Base-by-base conservation (phyloP, 2,797 vertebrate genomes). In the Mormyrus hasselquistii region DNA sequence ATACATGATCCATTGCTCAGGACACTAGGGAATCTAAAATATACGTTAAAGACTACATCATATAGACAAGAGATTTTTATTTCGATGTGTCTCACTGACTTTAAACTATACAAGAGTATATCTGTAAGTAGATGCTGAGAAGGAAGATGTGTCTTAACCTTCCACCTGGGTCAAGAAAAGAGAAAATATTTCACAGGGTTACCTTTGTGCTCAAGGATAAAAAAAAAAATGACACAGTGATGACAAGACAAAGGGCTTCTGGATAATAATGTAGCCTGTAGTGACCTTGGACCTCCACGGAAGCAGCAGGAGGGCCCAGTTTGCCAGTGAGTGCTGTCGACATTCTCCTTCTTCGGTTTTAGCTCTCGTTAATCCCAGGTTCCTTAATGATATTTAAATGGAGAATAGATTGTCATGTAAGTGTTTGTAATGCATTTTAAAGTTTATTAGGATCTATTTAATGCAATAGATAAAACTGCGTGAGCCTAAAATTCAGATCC, bases 181-280 rank as follows among this genome's bases (percentile, higher is more conserved):
- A 62, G 47, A 86, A 88, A 87, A 88, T 85, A 88, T 90, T 89
- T 90, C 73, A 90, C 88, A 89, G 47, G 85, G 87, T 87, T 90
- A 88, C 79, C 83, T 90, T 90, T 92, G 90, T 91, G 90, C 91
- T 88, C 87, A 92, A 91, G 89, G 69, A 87, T 90, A 92, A 89
- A 93, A 92, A 69, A 14, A 50, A 49, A 88, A 53, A 53, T 53
- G 44, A 89, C 3, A 50, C 73, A 62, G 93, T 93, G 88, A 52
- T 87, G 57, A 91, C 88, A 53, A 19, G 89, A 59, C 25, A 25
- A 41, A 53, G 29, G 59, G 29, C 89, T 69, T 90, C 2, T 89
- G 84, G 50, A 90, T 47, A 88, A 16, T 88, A 76, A 41, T 41
- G 50, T 86, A 59, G 12, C 44, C 41, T 50, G 47, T 9, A 38